Base-by-base conservation (phyloP, 2,888 invertebrate genomes). In the Parasteatoda lunata region DNA sequence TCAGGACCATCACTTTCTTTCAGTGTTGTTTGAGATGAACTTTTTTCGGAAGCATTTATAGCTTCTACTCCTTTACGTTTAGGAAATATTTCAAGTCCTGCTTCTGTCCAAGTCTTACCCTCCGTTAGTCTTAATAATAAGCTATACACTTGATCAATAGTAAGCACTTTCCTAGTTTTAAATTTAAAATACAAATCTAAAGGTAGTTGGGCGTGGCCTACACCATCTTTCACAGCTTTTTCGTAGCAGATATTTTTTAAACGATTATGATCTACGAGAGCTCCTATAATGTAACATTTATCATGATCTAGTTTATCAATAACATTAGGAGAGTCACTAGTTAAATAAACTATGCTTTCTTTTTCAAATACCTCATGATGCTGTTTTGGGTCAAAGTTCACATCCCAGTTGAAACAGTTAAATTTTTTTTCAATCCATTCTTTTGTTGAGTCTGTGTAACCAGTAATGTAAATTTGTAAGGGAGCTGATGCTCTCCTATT, bases 221-320 rank as follows among this genome's bases (percentile, higher is more conserved):
- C 93, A 4, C 95, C 95, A 91, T 95, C 95, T 90, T 96, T 94
- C 65, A 93, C 91, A 3, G 99, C 99, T 90, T 96, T 93, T 90
- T 94, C 94, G 91, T 96, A 94, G 91, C 98, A 98, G 15, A 96
- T 92, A 3, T 98, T 98, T 95, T 96, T 92, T 66, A 90, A 88
- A 90, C 95, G 94, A 93, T 99, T 99, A 91, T 99, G 99, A 93
- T 99, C 99, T 0, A 99, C 98, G 70, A 99, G 93, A 49, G 98
- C 99, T 66, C 99, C 99, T 91, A 99, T 98, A 76, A 99, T 95
- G 66, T 89, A 88, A 11, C 52, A 77, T 91, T 95, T 95, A 89
- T 95, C 94, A 47, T 95, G 94, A 90, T 96, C 95, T 90, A 98
- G 93, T 78, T 92, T 92, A 49, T 90, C 89, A 75, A 99, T 94